These are phyloP conservation scores for Zeus faber DNA, from an alignment of 2,113 vertebrate genomes.

Conservation along the genomic window DNA sequence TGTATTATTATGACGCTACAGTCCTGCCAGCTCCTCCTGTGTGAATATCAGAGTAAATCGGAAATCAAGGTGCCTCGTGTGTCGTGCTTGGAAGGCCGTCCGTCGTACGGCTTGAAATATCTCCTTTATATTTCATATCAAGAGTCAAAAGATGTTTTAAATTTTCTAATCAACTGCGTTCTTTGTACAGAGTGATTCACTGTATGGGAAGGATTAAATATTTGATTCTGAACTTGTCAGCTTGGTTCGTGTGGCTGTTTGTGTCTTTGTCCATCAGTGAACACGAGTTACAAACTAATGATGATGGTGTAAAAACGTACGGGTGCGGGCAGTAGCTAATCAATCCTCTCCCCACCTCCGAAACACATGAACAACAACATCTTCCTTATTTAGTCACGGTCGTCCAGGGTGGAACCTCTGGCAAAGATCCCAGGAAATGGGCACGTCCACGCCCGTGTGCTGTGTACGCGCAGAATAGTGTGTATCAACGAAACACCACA, in stretches of 20 bases:
- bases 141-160: not conserved
- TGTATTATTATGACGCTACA: no score
- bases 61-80: not conserved
- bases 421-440: constrained; percentile 27
- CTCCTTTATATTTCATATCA: no score
- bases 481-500: no score
- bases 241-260: constrained; percentile 21
- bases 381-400: constrained; percentile 55
- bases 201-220: constrained; percentile 35
- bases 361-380: not conserved
- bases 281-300: no score
- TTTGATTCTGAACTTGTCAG: constrained; percentile 22
- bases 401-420: constrained; percentile 28
- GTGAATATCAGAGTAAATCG: not conserved
- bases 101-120: no score
- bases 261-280: not conserved
- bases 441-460: constrained; percentile 4
- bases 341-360: no score
- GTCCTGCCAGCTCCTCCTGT: not conserved
- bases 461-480: no score
- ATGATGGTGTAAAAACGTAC: no score
- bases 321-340: no score
- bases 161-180: constrained; percentile 1
- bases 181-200: not conserved
- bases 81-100: no score